These are phyloP conservation scores for Biston betularia DNA, from an alignment of 2,888 invertebrate genomes.

Conservation along the genomic window DNA sequence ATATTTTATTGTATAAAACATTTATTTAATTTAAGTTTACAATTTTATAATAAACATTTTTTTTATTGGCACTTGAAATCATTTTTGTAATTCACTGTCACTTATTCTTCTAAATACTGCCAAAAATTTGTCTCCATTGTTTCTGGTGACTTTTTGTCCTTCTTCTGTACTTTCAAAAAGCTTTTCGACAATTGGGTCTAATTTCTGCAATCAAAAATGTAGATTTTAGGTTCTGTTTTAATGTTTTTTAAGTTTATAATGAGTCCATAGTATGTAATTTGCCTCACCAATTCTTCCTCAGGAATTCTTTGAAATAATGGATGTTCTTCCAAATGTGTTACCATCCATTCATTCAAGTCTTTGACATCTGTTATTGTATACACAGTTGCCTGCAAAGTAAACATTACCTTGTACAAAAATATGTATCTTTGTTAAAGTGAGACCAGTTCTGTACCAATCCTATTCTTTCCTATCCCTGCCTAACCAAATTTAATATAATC, in stretches of 20 bases:
- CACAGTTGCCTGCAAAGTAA: slow-evolving; percentile 90
- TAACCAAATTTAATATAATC: not conserved
- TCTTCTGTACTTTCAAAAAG: slow-evolving; percentile 98
- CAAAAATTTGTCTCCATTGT: slow-evolving; percentile 96
- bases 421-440: too few species aligned
- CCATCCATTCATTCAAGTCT: slow-evolving; percentile 99
- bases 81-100: slow-evolving; percentile 49
- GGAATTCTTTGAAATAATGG: slow-evolving; percentile 93
- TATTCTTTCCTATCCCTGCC: too few species aligned
- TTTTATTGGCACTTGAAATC: not conserved
- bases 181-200: slow-evolving; percentile 95
- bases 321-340: slow-evolving; percentile 95
- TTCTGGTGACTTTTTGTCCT: slow-evolving; percentile 98
- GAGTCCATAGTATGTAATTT: slow-evolving; percentile 1
- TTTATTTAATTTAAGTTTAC: slow-evolving; percentile 31
- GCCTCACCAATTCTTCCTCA: slow-evolving; percentile 91
- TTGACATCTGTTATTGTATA: slow-evolving; percentile 99
- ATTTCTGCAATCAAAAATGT: slow-evolving; percentile 82
- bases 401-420: slow-evolving; percentile 21
- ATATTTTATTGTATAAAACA: slow-evolving; percentile 15
- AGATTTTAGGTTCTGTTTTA: not conserved
- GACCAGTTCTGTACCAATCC: too few species aligned
- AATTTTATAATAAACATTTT: slow-evolving; percentile 15
- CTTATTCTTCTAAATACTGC: slow-evolving; percentile 93
- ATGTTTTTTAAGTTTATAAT: not conserved